Conservation (phyloP, 2,113 vertebrate genomes). For the Cettia cetti region DNA sequence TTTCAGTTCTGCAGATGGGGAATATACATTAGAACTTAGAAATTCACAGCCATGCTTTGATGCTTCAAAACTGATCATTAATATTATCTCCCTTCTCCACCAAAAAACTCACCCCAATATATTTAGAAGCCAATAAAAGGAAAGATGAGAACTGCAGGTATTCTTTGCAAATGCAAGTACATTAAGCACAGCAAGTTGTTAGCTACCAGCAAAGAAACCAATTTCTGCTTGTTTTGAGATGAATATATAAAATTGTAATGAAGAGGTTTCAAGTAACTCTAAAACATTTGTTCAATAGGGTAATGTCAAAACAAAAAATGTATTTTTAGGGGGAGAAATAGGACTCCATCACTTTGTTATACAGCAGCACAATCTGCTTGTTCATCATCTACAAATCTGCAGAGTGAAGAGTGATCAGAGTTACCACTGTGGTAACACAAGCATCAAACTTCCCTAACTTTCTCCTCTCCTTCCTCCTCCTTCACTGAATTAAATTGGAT, state of each 20-base stretch:
- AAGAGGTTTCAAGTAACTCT: background rate
- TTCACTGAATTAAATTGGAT: background rate
- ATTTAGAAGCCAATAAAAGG: background rate
- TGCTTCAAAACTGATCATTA: background rate
- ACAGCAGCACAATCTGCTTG: background rate
- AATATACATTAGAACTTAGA: background rate
- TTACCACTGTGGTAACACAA: background rate
- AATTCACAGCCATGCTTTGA: background rate
- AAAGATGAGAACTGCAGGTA: background rate
- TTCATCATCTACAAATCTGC: background rate
- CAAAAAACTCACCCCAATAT: background rate
- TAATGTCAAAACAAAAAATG: background rate
- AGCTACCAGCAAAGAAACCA: constrained; percentile 40
- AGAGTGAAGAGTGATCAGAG: background rate
- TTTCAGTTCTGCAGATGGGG: background rate
- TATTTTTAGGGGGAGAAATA: background rate
- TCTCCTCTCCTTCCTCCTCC: background rate
- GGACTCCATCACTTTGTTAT: background rate
- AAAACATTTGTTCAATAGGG: background rate
- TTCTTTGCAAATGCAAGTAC: background rate
- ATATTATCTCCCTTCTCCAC: background rate
- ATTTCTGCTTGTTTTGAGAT: background rate
- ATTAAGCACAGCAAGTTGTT: constrained; percentile 28
- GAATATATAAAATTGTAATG: background rate
- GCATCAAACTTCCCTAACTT: background rate